These are phyloP conservation scores for Pachyramphus minor DNA, from an alignment of 2,113 vertebrate species.

Conservation along the genomic window DNA sequence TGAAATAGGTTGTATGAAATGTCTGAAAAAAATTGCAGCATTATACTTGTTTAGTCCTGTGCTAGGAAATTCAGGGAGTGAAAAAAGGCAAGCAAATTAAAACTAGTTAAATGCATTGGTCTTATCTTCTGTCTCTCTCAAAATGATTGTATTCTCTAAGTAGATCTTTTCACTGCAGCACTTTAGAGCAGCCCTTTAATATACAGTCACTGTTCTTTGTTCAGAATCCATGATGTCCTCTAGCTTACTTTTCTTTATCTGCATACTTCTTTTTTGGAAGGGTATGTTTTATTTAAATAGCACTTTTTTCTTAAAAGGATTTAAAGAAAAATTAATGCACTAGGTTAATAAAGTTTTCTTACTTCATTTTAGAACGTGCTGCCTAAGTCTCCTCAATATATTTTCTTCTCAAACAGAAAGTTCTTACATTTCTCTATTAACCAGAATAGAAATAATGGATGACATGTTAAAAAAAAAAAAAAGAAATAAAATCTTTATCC, in stretches of 20 bases:
- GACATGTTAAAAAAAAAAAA: background rate
- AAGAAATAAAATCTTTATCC: slow-evolving; percentile 5
- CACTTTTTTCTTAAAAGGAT: background rate
- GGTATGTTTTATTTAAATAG: background rate
- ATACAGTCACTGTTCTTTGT: background rate
- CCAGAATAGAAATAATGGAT: slow-evolving; percentile 20
- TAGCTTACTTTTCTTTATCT: background rate
- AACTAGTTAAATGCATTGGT: background rate
- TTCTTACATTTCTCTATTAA: slow-evolving; percentile 29
- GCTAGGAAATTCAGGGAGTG: background rate
- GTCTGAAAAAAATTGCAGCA: background rate
- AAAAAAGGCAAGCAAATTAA: background rate
- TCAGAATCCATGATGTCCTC: background rate
- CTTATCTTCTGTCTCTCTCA: background rate
- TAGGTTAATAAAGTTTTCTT: slow-evolving; percentile 21
- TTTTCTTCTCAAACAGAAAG: background rate
- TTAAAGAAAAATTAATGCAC: background rate
- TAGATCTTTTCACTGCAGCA: background rate
- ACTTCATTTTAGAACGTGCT: background rate
- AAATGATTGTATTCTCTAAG: background rate
- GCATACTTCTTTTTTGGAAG: background rate
- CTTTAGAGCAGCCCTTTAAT: accelerated
- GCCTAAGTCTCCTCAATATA: background rate
- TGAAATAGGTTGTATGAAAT: background rate
- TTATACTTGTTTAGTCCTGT: background rate